Evolutionary conservation across 1,140 invertebrate genomes (phyloP).

Genomic region (Adelges cooleyi): DNA sequence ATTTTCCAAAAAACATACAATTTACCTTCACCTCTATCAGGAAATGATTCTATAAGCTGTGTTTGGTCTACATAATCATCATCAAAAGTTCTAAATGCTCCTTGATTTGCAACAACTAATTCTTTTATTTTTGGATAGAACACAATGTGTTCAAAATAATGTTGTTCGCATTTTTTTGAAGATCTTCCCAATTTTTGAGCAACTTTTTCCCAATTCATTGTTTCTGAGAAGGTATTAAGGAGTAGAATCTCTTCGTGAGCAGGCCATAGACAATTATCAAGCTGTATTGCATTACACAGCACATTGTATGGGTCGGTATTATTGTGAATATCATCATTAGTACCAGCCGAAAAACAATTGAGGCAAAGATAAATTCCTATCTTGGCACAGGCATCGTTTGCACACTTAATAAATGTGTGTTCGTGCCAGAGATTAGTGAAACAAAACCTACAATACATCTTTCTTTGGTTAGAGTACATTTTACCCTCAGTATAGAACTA

Average conservation of each 20-base stretch:
- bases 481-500: not conserved
- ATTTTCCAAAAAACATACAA: too few species aligned
- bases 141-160: conserved; percentile 20
- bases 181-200: not conserved
- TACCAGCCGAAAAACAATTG: conserved; percentile 5
- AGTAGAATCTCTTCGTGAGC: conserved; percentile 2
- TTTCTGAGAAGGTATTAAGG: conserved; percentile 1
- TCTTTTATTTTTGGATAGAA: conserved; percentile 5
- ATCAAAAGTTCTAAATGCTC: not conserved
- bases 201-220: conserved; percentile 13
- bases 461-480: not conserved
- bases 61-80: too few species aligned
- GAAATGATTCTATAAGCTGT: too few species aligned
- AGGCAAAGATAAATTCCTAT: not conserved
- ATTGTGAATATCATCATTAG: not conserved
- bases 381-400: not conserved
- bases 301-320: conserved; percentile 7
- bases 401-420: conserved; percentile 3
- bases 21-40: too few species aligned
- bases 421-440: conserved; percentile 2
- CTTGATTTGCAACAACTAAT: not conserved
- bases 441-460: not conserved
- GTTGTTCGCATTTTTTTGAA: not conserved
- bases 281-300: not conserved
- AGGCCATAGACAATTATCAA: not conserved